Evolutionary conservation across 2,113 vertebrate species (phyloP), one percentile per base, ranked within the genome.

Genomic region (Mystacornis crossleyi): DNA sequence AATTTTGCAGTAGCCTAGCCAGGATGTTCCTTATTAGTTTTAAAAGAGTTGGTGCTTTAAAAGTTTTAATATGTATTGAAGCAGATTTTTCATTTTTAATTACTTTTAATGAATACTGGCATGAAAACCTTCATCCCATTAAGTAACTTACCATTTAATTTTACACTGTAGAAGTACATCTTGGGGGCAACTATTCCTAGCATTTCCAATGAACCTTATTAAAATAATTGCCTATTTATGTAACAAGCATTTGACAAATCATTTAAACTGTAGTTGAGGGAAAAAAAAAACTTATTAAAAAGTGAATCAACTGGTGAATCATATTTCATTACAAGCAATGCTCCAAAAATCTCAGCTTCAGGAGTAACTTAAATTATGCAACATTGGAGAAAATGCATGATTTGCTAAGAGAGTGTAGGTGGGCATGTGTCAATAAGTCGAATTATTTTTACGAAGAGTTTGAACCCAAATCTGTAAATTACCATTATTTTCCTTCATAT

Each of bases 141-240:
- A 95, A 71, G 29, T 81, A 96, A 91, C 79, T 91, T 81, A 26
- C 51, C 36, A 65, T 81, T 86, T 93, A 96, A 97, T 98, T 97
- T 98, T 94, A 77, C 33, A 94, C 17, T 90, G 60, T 75, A 93
- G 96, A 96, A 95, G 51, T 55, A 93, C 95, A 90, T 43, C 92
- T 98, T 97, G n/a, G 53, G 94, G 94, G 95, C 93, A 98, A 97
- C 86, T 95, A 96, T 94, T 98, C 95, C 89, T 96, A 96, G 95
- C 5, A 4, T 96, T 96, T 88, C 60, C 92, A 95, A 95, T 97
- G 97, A 98, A 98, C 92, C 97, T 98, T 97, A 98, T 98, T 98
- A 98, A 97, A 98, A 98, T 98, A 98, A 98, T 98, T 98, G 98
- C 96, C 95, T 97, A 87, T 97, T 98, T 98, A 94, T 96, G 91